Evolutionary conservation across 2,888 invertebrate genomes (phyloP).

Genomic region (Clanis bilineata): DNA sequence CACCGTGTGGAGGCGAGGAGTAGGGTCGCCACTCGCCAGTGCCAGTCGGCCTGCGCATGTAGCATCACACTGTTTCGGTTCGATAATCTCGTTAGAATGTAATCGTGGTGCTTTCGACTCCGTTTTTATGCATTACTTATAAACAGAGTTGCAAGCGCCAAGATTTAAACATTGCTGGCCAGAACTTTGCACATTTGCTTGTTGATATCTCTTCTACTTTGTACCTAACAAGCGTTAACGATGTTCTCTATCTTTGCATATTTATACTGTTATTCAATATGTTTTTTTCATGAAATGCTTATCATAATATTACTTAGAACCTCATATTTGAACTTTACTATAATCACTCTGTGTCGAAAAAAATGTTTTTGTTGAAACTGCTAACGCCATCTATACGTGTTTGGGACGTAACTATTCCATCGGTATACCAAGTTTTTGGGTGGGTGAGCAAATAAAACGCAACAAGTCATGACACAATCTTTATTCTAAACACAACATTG

Average conservation of each 20-base stretch:
- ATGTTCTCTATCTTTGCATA: background rate
- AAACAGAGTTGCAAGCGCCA: background rate
- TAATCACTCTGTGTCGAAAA: no score
- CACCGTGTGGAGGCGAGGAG: slow-evolving; percentile 55
- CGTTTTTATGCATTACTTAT: slow-evolving; percentile 22
- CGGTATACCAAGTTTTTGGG: background rate
- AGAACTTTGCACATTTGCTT: background rate
- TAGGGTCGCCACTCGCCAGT: slow-evolving; percentile 61
- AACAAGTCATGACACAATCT: slow-evolving; percentile 57
- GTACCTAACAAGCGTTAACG: background rate
- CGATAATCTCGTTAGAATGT: slow-evolving; percentile 59
- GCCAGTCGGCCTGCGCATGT: slow-evolving; percentile 52
- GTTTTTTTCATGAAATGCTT: no score
- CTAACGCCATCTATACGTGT: background rate
- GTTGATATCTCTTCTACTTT: background rate
- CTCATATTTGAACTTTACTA: no score
- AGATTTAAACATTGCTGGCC: background rate
- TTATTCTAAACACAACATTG: slow-evolving; percentile 67
- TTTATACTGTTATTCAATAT: background rate
- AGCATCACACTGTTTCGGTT: slow-evolving; percentile 68
- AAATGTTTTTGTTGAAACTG: background rate
- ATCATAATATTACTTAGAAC: no score
- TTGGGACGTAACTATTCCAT: background rate
- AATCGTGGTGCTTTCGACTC: slow-evolving; percentile 39
- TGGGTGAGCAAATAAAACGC: slow-evolving; percentile 30